phyloP scores from a whole-genome alignment of 1,140 invertebrate genomes.

The Euwallacea fornicatus region DNA sequence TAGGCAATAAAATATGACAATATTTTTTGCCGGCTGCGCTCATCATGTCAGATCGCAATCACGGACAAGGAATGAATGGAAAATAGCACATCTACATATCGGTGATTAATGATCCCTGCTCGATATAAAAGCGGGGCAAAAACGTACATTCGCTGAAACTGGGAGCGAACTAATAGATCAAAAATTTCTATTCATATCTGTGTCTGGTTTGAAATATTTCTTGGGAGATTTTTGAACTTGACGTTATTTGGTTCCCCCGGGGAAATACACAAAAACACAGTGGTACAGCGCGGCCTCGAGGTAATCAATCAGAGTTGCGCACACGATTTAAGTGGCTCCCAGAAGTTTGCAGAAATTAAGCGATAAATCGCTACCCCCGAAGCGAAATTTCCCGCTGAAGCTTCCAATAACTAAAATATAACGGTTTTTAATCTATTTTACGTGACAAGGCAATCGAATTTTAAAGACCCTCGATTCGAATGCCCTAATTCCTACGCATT shows the following conservation, averaged over 20 bases:
- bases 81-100: conserved; percentile 39
- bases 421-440: too few species aligned
- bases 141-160: conserved; percentile 31
- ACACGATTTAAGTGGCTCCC: background rate
- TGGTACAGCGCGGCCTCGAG: background rate
- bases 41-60: conserved; percentile 65
- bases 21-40: conserved; percentile 36
- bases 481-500: too few species aligned
- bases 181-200: conserved; percentile 33
- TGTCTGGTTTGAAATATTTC: conserved; percentile 23
- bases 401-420: background rate
- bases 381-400: background rate
- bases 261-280: background rate
- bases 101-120: conserved; percentile 35
- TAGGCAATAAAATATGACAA: conserved; percentile 38
- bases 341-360: conserved; percentile 1
- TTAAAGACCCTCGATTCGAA: too few species aligned
- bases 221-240: conserved; percentile 4
- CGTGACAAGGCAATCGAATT: too few species aligned
- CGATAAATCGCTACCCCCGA: background rate
- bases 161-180: conserved; percentile 37
- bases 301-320: background rate
- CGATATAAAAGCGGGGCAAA: conserved; percentile 27
- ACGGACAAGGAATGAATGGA: conserved; percentile 57
- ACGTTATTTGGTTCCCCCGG: background rate